A percentile compares a stretch with the other conserved stretches of the same genome.
Evolutionary conservation across 2,113 vertebrate genomes (phyloP).

Genomic region (Pseudopipra pipra): DNA sequence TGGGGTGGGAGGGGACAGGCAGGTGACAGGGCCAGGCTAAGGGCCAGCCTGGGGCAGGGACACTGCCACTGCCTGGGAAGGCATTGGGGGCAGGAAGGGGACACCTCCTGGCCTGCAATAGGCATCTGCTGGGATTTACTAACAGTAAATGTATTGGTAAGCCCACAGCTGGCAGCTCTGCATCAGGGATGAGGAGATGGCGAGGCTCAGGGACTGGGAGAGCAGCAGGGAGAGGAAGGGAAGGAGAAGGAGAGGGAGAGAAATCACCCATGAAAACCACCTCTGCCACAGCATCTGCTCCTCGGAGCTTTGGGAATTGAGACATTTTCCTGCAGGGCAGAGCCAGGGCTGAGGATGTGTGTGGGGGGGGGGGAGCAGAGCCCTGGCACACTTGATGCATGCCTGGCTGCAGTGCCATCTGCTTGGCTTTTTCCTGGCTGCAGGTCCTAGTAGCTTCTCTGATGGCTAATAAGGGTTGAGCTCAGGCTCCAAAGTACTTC

Average conservation of each 20-base stretch:
- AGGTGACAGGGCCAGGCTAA: neutral
- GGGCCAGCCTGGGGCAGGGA: neutral
- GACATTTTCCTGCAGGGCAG: neutral
- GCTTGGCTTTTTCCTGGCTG: neutral
- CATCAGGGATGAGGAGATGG: rapidly evolving
- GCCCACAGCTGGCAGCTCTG: neutral
- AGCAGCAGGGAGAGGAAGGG: neutral
- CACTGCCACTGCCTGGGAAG: neutral
- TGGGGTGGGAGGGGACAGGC: neutral
- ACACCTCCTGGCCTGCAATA: neutral
- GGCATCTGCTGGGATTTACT: neutral
- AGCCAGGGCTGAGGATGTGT: neutral
- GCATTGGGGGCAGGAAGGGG: neutral
- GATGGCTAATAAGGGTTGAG: neutral
- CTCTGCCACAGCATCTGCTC: neutral
- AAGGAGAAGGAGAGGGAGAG: neutral
- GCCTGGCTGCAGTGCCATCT: neutral
- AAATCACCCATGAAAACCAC: neutral
- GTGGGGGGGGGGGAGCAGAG: neutral
- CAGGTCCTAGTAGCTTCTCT: neutral
- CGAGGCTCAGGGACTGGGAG: neutral
- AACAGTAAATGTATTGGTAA: neutral
- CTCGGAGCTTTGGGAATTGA: neutral
- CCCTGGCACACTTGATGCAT: neutral
- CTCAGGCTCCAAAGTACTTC: neutral